phyloP scores from a whole-genome alignment of 2,888 invertebrate genomes.

The Drosophila prolongata region DNA sequence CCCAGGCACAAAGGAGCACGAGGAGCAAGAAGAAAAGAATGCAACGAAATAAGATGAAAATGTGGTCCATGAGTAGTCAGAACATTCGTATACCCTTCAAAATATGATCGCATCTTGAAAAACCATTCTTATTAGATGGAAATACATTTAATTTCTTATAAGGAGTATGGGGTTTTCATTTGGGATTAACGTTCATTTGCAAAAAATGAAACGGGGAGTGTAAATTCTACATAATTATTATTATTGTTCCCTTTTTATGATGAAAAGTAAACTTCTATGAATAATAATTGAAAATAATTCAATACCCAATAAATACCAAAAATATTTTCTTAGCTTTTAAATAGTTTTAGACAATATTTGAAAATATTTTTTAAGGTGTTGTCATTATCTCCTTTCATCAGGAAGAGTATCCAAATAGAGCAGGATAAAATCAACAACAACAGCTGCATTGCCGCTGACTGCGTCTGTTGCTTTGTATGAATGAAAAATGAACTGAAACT shows the following conservation, averaged over 20 bases:
- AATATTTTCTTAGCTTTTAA: too few species aligned
- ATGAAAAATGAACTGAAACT: slow-evolving; percentile 74
- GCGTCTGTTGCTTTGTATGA: slow-evolving; percentile 74
- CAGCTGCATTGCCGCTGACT: slow-evolving; percentile 58
- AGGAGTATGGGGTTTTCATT: too few species aligned
- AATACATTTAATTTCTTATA: too few species aligned
- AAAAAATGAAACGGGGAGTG: too few species aligned
- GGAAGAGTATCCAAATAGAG: slow-evolving; percentile 11
- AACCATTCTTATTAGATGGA: too few species aligned
- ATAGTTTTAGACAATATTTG: neutral
- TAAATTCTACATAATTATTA: too few species aligned
- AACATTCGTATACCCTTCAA: slow-evolving; percentile 8
- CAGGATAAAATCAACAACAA: slow-evolving; percentile 34
- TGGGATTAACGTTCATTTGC: too few species aligned
- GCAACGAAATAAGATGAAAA: slow-evolving; percentile 28
- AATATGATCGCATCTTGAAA: neutral
- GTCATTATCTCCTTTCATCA: neutral
- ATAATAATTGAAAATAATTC: too few species aligned
- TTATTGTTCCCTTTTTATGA: too few species aligned
- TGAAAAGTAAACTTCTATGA: too few species aligned
- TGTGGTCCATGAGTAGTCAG: neutral
- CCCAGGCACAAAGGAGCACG: slow-evolving; percentile 35
- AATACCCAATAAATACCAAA: too few species aligned
- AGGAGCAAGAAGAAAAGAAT: slow-evolving; percentile 13
- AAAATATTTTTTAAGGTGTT: neutral